Conservation (phyloP, 2,797 vertebrate species). For the Alauda arvensis region DNA sequence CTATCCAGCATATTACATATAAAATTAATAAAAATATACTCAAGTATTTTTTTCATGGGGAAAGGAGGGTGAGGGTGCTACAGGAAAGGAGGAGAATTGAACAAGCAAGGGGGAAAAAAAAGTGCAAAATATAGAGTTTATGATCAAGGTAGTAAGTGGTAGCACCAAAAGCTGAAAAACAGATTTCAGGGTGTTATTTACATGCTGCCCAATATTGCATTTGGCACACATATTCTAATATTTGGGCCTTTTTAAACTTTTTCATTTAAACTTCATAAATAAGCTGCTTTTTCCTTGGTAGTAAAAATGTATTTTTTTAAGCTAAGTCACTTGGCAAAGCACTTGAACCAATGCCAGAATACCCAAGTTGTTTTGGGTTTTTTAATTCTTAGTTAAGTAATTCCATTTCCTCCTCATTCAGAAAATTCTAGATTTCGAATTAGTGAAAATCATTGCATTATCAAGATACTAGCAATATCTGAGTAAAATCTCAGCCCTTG, state of each 20-base stretch:
- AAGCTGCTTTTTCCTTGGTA: constrained; percentile 28
- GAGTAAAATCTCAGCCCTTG: neutral
- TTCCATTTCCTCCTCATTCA: neutral
- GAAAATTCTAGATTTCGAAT: neutral
- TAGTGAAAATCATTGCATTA: neutral
- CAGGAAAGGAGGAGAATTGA: neutral
- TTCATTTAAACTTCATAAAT: constrained; percentile 23
- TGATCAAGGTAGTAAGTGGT: neutral
- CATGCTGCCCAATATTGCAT: neutral
- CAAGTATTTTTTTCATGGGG: neutral
- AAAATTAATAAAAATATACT: neutral
- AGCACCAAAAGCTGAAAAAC: neutral
- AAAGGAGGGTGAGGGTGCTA: accelerated
- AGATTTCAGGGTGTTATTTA: constrained; percentile 9
- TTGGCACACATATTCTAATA: neutral
- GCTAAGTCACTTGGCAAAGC: constrained; percentile 35
- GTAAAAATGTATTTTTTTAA: neutral
- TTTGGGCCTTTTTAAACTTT: neutral
- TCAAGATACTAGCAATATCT: neutral
- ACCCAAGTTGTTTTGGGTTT: neutral
- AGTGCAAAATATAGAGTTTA: neutral
- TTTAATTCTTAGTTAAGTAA: neutral
- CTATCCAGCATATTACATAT: neutral
- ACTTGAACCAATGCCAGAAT: neutral
- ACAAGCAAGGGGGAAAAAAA: neutral